These are phyloP conservation scores for Cataglyphis rosenhaueri DNA, from an alignment of 2,888 invertebrate genomes.

Conservation along the genomic window DNA sequence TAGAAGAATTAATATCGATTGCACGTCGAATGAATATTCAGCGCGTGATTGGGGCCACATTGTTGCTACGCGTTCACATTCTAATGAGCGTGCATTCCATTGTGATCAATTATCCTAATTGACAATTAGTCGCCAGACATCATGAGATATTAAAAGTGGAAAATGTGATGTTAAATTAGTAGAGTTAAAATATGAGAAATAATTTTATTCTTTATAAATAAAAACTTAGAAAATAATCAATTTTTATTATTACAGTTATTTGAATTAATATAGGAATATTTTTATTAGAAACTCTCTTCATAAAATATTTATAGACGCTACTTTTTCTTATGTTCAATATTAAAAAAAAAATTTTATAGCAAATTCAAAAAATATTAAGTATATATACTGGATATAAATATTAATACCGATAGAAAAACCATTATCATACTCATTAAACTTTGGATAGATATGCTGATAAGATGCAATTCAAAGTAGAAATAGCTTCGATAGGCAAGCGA, in stretches of 20 bases:
- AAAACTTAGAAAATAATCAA: constrained; percentile 21
- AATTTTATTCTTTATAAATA: not conserved
- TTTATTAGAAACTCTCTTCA: not conserved
- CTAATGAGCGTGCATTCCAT: constrained; percentile 44
- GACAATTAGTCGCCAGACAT: constrained; percentile 52
- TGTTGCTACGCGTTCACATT: constrained; percentile 32
- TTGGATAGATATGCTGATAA: not conserved
- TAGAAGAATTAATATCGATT: constrained; percentile 52
- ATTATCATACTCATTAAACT: not conserved
- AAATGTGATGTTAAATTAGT: constrained; percentile 39
- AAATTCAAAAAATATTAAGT: not conserved
- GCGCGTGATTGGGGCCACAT: constrained; percentile 42
- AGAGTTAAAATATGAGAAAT: not conserved
- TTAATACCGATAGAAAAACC: not conserved
- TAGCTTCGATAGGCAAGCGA: not conserved
- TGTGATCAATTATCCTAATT: constrained; percentile 61
- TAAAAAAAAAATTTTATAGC: not conserved
- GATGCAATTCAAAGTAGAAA: constrained; percentile 12
- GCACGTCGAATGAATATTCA: constrained; percentile 65
- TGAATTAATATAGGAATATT: not conserved
- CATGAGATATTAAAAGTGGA: constrained; percentile 45
- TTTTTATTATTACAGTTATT: constrained; percentile 2
- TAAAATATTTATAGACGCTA: not conserved
- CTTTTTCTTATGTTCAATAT: not conserved
- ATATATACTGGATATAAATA: not conserved